Conservation (phyloP, 2,113 vertebrate species). For the Hiodon alosoides region DNA sequence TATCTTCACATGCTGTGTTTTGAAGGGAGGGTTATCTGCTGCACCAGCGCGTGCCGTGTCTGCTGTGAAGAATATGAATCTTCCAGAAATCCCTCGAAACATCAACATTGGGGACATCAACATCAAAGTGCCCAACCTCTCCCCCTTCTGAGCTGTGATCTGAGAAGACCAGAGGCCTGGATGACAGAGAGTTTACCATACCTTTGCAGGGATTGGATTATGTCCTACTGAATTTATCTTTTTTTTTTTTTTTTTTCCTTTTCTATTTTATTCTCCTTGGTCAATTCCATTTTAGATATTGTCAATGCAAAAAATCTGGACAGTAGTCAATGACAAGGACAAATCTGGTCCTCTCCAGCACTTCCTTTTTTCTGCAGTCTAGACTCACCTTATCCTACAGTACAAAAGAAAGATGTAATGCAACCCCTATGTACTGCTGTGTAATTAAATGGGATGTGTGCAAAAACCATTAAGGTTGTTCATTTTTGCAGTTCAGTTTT, state of each 20-base stretch:
- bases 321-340: no score
- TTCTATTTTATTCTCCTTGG: not conserved
- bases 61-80: slow-evolving; percentile 90
- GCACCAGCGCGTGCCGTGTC: slow-evolving; percentile 86
- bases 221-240: no score
- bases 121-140: slow-evolving; percentile 91
- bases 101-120: slow-evolving; percentile 94
- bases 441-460: no score
- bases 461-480: no score
- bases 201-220: no score
- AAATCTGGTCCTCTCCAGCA: no score
- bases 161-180: not conserved
- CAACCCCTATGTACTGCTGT: no score
- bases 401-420: no score
- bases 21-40: slow-evolving; percentile 80
- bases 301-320: not conserved
- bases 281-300: not conserved
- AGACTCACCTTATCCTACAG: no score
- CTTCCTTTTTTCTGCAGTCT: no score
- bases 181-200: no score
- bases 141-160: slow-evolving; percentile 67
- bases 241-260: not conserved
- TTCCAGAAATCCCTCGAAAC: slow-evolving; percentile 88
- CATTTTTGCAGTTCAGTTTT: no score
- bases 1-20: not conserved